A percentile compares a stretch with the other conserved stretches of the same genome.
phyloP scores from a whole-genome alignment of 2,888 invertebrate species.

The Elegia similella region DNA sequence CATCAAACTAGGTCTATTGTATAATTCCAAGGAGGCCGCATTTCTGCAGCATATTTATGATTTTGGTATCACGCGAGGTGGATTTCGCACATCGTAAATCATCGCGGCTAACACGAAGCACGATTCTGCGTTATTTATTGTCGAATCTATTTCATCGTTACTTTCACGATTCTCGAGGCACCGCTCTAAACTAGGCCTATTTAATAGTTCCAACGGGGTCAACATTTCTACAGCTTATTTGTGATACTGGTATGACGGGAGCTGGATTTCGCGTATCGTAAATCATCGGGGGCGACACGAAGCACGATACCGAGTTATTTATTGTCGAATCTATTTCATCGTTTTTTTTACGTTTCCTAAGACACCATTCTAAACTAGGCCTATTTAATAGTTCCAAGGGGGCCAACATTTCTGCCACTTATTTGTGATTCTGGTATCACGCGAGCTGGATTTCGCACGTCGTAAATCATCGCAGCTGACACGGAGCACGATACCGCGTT shows the following conservation, averaged over 20 bases:
- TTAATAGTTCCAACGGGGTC: too few species aligned
- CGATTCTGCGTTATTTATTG: constrained; percentile 37
- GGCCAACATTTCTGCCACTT: constrained; percentile 23
- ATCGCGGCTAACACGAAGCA: constrained; percentile 38
- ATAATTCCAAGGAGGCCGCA: too few species aligned
- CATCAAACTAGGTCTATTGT: too few species aligned
- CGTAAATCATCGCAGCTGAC: constrained; percentile 51
- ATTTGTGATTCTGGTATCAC: constrained; percentile 40
- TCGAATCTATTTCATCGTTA: constrained; percentile 31
- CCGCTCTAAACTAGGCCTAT: too few species aligned
- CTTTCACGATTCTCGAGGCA: constrained; percentile 15
- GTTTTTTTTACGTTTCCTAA: constrained; percentile 11
- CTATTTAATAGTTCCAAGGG: too few species aligned
- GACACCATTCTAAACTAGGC: too few species aligned
- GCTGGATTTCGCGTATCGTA: constrained; percentile 48
- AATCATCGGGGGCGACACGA: constrained; percentile 38
- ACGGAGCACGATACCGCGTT: constrained; percentile 33
- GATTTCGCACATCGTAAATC: constrained; percentile 54
- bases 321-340: constrained; percentile 23
- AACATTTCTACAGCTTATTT: constrained; percentile 32
- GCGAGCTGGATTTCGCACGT: constrained; percentile 45
- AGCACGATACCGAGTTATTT: too few species aligned
- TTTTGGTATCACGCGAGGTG: constrained; percentile 37
- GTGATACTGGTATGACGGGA: constrained; percentile 37
- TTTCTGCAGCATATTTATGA: constrained; percentile 35